phyloP scores from a whole-genome alignment of 2,888 invertebrate genomes.

The Steinernema hermaphroditum region DNA sequence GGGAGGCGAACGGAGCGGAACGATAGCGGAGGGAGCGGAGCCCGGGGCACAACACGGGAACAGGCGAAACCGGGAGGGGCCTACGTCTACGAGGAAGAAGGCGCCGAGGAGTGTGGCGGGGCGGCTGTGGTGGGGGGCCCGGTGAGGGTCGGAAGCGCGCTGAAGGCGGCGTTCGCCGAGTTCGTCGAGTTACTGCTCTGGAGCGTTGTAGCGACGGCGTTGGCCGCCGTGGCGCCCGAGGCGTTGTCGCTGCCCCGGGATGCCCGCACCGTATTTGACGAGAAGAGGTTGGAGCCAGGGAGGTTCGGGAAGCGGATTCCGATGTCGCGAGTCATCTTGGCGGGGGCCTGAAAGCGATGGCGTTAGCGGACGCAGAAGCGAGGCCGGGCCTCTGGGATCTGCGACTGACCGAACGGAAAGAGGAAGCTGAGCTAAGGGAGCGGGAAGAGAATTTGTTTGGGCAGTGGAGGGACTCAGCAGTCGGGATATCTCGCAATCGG shows the following conservation, averaged over 20 bases:
- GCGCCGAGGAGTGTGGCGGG: not conserved
- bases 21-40: not conserved
- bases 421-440: not conserved
- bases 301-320: constrained; percentile 52
- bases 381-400: not conserved
- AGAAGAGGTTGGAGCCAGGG: constrained; percentile 40
- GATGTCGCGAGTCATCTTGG: constrained; percentile 47
- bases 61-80: not conserved
- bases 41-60: constrained; percentile 5
- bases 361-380: not conserved
- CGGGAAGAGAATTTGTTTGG: constrained; percentile 4
- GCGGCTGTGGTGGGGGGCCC: not conserved
- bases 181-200: constrained; percentile 23
- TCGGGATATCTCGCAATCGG: constrained; percentile 12
- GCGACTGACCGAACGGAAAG: constrained; percentile 8
- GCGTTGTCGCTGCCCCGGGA: not conserved
- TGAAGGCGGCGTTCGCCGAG: constrained; percentile 4
- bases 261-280: constrained; percentile 33
- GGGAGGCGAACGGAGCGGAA: not conserved
- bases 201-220: not conserved
- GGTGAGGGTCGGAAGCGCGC: not conserved
- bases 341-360: constrained; percentile 44
- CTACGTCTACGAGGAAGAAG: not conserved
- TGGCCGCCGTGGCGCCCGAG: not conserved
- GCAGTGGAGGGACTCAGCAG: not conserved